A percentile compares a stretch with the other conserved stretches of the same genome.
Evolutionary conservation across 2,888 invertebrate genomes (phyloP).

Genomic region (Cantharis rufa): DNA sequence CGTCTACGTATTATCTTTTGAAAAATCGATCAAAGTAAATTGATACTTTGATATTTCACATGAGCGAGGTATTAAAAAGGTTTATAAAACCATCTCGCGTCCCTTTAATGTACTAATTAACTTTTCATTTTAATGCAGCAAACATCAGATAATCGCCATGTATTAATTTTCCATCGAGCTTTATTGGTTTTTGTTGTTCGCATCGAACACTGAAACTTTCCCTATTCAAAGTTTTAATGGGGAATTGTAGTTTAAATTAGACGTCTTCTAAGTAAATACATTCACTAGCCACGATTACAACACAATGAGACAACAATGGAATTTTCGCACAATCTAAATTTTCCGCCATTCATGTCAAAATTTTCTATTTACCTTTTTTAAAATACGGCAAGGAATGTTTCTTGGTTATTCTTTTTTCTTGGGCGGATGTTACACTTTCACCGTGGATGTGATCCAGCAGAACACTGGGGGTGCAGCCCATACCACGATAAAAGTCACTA

Average conservation of each 20-base stretch:
- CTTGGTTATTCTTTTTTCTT: slow-evolving; percentile 42
- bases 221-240: not conserved
- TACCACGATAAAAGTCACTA: slow-evolving; percentile 47
- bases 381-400: slow-evolving; percentile 33
- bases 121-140: not conserved
- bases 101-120: not conserved
- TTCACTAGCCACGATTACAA: not conserved
- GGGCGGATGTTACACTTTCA: slow-evolving; percentile 54
- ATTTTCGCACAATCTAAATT: not conserved
- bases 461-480: slow-evolving; percentile 70
- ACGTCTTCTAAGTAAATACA: not conserved
- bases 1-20: not conserved
- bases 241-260: not conserved
- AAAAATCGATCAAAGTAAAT: not conserved
- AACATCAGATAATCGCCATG: not conserved
- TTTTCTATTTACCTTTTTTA: slow-evolving; percentile 43
- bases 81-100: not conserved
- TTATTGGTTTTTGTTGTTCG: not conserved
- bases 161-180: not conserved
- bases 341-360: not conserved
- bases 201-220: not conserved
- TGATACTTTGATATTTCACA: not conserved
- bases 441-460: slow-evolving; percentile 66
- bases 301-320: not conserved
- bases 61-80: not conserved